A percentile compares a stretch with the other conserved stretches of the same genome.
Evolutionary conservation across 30 jellyfish, hydroid and myxozoan species (phyloP).

Genomic region (Euphysa ruthae): DNA sequence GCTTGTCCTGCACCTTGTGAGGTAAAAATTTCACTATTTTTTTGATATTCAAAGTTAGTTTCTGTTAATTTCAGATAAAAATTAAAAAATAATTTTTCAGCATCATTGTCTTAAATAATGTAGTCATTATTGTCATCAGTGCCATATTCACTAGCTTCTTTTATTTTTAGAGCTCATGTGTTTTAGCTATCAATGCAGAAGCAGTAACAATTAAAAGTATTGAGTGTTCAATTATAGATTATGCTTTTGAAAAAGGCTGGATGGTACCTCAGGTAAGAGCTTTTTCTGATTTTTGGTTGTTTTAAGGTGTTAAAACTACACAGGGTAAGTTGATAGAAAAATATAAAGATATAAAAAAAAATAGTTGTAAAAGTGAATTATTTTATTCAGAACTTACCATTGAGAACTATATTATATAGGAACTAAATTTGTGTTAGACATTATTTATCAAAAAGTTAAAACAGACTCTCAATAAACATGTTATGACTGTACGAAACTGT

Average conservation of each 20-base stretch:
- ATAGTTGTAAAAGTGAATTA: too few relatives aligned
- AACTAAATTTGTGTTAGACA: too few relatives aligned
- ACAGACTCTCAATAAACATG: too few relatives aligned
- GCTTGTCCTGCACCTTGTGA: conserved; percentile 87
- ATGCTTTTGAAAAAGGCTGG: conserved; percentile 74
- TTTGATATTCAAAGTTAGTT: neutral
- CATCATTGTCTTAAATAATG: too few relatives aligned
- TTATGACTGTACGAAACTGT: too few relatives aligned
- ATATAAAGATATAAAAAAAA: too few relatives aligned
- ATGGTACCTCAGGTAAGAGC: conserved; percentile 62
- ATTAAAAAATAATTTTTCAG: too few relatives aligned
- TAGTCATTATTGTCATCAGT: neutral
- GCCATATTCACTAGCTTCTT: neutral
- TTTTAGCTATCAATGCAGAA: conserved; percentile 55
- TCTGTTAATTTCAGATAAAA: too few relatives aligned
- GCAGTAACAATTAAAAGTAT: conserved; percentile 72
- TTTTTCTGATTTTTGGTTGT: neutral
- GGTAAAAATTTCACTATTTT: neutral
- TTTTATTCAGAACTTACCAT: too few relatives aligned
- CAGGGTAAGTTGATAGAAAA: too few relatives aligned
- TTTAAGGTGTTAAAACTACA: neutral
- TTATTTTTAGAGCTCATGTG: conserved; percentile 55
- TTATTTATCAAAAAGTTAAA: too few relatives aligned
- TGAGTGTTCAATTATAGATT: conserved; percentile 65
- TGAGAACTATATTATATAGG: too few relatives aligned